Base-by-base conservation (phyloP, 2,888 invertebrate genomes). In the Vanessa cardui region DNA sequence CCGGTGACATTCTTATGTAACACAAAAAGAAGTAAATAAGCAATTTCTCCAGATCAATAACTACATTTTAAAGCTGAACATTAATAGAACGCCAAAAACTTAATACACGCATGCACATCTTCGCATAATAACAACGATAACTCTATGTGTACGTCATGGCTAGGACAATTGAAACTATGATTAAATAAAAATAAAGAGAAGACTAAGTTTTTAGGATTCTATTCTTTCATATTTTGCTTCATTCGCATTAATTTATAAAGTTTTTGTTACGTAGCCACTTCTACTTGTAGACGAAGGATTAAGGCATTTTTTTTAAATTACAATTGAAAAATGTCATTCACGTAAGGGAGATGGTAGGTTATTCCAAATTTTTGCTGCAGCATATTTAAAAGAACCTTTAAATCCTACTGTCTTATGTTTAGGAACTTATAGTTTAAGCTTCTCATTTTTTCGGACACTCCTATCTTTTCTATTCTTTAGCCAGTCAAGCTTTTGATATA, bases 401-500 rank as follows among this genome's bases (percentile, higher is more conserved):
- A 26, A 52, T 52, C 26, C 52, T 15, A 21, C 26, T 12, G 16
- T 21, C 12, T 52, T 52, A 52, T 52, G 26, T 18, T 52, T 52
- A 52, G 52, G 52, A 15, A 52, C 8, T 20, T 8, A 21, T 20
- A 52, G 26, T 18, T 20, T n/a, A 18, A 18, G 8, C 18, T 52
- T 16, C 18, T 21, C 20, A 18, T 6, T 20, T 18, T 16, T 21
- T 15, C 21, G 52, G 12, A 18, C 18, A 45, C 39, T 31, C 15
- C 44, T 44, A 21, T 45, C 20, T 15, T 12, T 20, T 6, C 16
- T 26, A 58, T 58, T 20, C 15, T 58, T 9, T 12, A 58, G 16
- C 39, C 39, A 58, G 20, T 44, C 31, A 15, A 58, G 58, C 20
- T 45, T 58, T 44, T 58, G 6, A 8, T 33, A 56, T 33, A 56